A percentile compares a stretch with the other conserved stretches of the same genome.
These are phyloP conservation scores for Oceanodroma tethys DNA, from an alignment of 2,113 vertebrate genomes.

Conservation along the genomic window DNA sequence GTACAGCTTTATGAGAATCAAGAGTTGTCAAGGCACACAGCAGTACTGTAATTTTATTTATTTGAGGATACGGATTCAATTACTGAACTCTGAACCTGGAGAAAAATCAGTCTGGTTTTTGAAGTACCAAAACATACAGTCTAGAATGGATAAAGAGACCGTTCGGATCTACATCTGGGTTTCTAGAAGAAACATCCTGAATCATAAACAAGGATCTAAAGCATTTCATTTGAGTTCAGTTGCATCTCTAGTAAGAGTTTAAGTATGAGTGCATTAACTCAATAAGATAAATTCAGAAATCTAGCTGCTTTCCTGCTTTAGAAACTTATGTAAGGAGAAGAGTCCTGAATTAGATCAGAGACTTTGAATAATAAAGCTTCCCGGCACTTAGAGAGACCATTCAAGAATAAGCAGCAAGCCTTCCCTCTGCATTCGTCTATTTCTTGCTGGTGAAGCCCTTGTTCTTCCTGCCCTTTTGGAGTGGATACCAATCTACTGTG, in stretches of 20 bases:
- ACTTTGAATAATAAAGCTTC: constrained; percentile 2
- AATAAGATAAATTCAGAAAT: background rate
- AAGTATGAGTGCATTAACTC: background rate
- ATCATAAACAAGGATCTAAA: background rate
- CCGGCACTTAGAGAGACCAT: background rate
- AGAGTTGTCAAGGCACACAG: background rate
- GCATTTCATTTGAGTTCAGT: background rate
- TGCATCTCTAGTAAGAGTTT: background rate
- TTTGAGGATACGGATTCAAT: background rate
- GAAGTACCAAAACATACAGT: background rate
- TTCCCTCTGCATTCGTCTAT: background rate
- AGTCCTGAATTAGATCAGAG: constrained; percentile 30
- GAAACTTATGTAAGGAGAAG: background rate
- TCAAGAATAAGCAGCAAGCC: background rate
- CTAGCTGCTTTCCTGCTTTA: background rate
- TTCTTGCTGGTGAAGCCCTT: background rate
- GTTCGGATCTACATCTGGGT: background rate
- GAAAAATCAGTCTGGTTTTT: background rate
- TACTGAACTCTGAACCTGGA: background rate
- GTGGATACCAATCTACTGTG: background rate
- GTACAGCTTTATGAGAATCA: background rate
- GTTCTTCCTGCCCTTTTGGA: background rate
- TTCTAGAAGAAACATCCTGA: background rate
- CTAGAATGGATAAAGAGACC: background rate
- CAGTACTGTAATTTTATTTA: background rate